These are phyloP conservation scores for Ancistrus triradiatus DNA, from an alignment of 2,113 vertebrate species.

Conservation along the genomic window DNA sequence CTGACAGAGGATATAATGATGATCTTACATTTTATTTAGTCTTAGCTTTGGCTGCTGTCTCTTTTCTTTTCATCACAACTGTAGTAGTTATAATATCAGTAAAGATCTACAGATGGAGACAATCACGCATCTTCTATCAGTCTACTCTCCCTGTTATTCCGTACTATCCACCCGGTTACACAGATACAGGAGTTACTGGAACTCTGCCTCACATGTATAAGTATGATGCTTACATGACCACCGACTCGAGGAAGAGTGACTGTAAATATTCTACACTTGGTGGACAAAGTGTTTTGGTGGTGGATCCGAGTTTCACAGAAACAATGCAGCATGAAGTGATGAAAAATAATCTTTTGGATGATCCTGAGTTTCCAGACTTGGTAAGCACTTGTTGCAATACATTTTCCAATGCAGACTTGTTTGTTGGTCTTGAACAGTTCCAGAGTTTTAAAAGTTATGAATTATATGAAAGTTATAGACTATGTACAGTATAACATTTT, in stretches of 20 bases:
- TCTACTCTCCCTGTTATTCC: constrained; percentile 38
- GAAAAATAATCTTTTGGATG: not conserved
- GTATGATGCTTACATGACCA: constrained; percentile 55
- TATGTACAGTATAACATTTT: too few species aligned
- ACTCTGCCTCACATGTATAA: constrained; percentile 31
- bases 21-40: constrained; percentile 49
- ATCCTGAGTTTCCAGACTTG: not conserved
- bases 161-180: constrained; percentile 26
- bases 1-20: constrained; percentile 34
- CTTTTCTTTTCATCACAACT: constrained; percentile 46
- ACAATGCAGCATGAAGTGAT: constrained; percentile 4
- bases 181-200: constrained; percentile 39
- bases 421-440: too few species aligned
- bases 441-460: too few species aligned
- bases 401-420: too few species aligned
- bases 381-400: constrained; percentile 19
- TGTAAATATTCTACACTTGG: constrained; percentile 39
- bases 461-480: too few species aligned
- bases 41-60: constrained; percentile 45
- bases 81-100: constrained; percentile 46
- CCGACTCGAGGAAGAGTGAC: constrained; percentile 69
- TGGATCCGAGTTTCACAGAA: constrained; percentile 32
- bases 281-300: constrained; percentile 31
- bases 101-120: constrained; percentile 48
- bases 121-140: constrained; percentile 27